These are phyloP conservation scores for Sympetrum striolatum DNA, from an alignment of 2,888 invertebrate genomes.

Conservation along the genomic window DNA sequence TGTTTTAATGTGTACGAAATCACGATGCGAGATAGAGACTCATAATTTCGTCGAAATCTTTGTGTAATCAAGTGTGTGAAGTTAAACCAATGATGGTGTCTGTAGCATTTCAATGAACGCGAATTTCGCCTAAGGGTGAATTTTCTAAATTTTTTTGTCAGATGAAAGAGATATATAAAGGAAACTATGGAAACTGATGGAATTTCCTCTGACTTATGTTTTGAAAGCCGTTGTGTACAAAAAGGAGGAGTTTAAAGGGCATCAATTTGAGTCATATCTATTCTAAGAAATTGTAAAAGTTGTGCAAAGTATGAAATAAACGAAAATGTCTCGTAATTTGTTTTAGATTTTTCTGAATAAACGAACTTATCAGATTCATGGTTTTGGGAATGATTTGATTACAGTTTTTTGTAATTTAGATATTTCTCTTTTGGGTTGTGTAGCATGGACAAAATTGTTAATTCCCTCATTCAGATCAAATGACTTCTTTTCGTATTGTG, in stretches of 20 bases:
- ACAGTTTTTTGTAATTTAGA: no score
- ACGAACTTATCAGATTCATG: no score
- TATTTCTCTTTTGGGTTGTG: no score
- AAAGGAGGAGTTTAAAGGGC: background rate
- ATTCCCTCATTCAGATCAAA: no score
- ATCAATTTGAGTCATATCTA: constrained; percentile 14
- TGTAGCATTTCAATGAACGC: constrained; percentile 13
- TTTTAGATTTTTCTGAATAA: background rate
- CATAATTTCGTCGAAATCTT: background rate
- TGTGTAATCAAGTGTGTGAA: constrained; percentile 27
- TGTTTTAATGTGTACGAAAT: constrained; percentile 22
- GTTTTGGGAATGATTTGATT: no score
- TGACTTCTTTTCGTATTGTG: no score
- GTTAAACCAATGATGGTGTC: constrained; percentile 12
- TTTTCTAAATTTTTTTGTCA: constrained; percentile 33
- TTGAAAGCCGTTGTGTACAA: constrained; percentile 23
- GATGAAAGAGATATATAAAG: background rate
- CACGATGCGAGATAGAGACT: background rate
- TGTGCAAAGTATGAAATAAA: constrained; percentile 2
- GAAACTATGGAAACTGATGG: background rate
- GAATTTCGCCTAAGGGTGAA: constrained; percentile 9
- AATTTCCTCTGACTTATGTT: constrained; percentile 5
- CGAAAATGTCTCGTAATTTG: background rate
- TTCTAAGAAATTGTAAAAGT: constrained; percentile 24
- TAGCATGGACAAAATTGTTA: no score